phyloP scores from a whole-genome alignment of 2,113 vertebrate genomes.

The Platichthys flesus region DNA sequence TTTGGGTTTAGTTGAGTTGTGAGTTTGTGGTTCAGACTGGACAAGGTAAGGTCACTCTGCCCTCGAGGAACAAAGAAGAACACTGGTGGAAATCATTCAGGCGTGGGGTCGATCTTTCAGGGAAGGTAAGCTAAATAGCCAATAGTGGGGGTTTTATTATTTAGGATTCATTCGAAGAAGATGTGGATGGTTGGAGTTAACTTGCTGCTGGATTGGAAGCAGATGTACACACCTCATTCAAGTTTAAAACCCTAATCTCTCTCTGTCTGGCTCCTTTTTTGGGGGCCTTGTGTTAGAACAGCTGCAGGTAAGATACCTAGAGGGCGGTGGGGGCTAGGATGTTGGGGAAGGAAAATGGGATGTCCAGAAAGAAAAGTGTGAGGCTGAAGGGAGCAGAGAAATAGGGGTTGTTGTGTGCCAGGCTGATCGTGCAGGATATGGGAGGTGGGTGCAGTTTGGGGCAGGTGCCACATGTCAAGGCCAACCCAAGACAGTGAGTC shows the following conservation, averaged over 20 bases:
- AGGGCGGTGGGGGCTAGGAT: constrained; percentile 5
- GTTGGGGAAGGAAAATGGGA: constrained; percentile 31
- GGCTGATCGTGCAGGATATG: constrained; percentile 18
- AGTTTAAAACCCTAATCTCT: constrained; percentile 79
- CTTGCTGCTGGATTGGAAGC: constrained; percentile 78
- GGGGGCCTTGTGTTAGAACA: constrained; percentile 32
- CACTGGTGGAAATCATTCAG: neutral
- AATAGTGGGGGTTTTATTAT: neutral
- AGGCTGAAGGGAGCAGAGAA: constrained; percentile 17
- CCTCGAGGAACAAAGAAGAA: neutral
- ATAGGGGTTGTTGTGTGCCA: constrained; percentile 30
- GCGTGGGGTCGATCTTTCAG: neutral
- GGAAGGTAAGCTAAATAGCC: neutral
- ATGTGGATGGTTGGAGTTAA: constrained; percentile 71
- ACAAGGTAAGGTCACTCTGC: neutral
- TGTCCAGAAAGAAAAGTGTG: constrained; percentile 43
- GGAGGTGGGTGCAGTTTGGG: constrained; percentile 4
- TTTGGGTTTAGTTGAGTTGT: neutral
- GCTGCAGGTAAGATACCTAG: constrained; percentile 43
- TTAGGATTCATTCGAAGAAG: constrained; percentile 53
- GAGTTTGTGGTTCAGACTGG: neutral
- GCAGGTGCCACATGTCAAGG: too few species aligned
- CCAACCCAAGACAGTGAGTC: too few species aligned
- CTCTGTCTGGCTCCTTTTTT: constrained; percentile 63
- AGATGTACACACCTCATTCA: constrained; percentile 82